Conservation (phyloP, 2,113 vertebrate species). For the Mus musculus region GRCm39 chr4:63953001-63953500, state of each 20-base stretch:
- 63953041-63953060: not conserved
- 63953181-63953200: slow-evolving; percentile 11
- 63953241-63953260: slow-evolving; percentile 64
- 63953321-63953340: not conserved
- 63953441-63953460: not conserved
- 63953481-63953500: not conserved
- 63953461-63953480: not conserved
- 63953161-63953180: slow-evolving; percentile 36
- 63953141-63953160: slow-evolving; percentile 88
- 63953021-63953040: slow-evolving; percentile 11
- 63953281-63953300: slow-evolving; percentile 6
- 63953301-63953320: not conserved
- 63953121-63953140: slow-evolving; percentile 77
- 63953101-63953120: slow-evolving; percentile 61
- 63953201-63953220: slow-evolving; percentile 72
- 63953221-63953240: slow-evolving; percentile 82
- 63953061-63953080: not conserved
- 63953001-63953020: not conserved
- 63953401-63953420: slow-evolving; percentile 14
- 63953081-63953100: not conserved
- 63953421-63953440: not conserved
- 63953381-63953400: not conserved
- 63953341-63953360: not conserved
- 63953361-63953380: slow-evolving; percentile 11
- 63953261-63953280: slow-evolving; percentile 27